Evolutionary conservation across 2,797 vertebrate species (phyloP).

Genomic region (Sylvia borin): DNA sequence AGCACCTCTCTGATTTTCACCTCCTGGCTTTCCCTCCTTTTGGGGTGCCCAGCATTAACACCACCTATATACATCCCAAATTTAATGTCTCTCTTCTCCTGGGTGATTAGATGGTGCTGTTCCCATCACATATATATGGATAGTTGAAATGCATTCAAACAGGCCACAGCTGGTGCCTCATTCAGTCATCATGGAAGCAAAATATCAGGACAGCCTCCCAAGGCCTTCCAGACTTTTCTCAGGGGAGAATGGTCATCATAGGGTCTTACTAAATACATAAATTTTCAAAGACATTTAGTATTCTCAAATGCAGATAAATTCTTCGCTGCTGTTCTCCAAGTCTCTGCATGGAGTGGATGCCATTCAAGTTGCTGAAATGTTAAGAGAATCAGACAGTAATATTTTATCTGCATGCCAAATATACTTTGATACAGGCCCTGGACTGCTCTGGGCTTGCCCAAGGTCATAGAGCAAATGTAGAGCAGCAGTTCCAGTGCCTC

Average conservation of each 20-base stretch:
- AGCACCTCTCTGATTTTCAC: background rate
- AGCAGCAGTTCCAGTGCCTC: background rate
- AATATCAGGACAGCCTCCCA: background rate
- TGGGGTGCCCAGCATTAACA: background rate
- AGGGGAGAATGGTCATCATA: background rate
- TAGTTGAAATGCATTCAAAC: background rate
- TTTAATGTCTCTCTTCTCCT: background rate
- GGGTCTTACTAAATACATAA: background rate
- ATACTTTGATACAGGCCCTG: background rate
- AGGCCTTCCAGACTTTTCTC: background rate
- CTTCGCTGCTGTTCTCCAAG: background rate
- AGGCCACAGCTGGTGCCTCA: background rate
- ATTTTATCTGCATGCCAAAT: background rate
- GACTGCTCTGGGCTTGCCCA: background rate
- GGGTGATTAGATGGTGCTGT: background rate
- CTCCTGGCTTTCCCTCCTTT: background rate
- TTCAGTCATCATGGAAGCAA: background rate
- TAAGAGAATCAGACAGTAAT: background rate
- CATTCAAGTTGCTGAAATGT: background rate
- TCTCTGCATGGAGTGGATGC: background rate
- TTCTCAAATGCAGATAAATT: background rate
- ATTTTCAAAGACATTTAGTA: background rate
- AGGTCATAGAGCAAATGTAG: background rate
- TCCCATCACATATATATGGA: background rate
- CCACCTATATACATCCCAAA: background rate